phyloP scores from a whole-genome alignment of 2,797 vertebrate genomes.

The Darevskia mixta region DNA sequence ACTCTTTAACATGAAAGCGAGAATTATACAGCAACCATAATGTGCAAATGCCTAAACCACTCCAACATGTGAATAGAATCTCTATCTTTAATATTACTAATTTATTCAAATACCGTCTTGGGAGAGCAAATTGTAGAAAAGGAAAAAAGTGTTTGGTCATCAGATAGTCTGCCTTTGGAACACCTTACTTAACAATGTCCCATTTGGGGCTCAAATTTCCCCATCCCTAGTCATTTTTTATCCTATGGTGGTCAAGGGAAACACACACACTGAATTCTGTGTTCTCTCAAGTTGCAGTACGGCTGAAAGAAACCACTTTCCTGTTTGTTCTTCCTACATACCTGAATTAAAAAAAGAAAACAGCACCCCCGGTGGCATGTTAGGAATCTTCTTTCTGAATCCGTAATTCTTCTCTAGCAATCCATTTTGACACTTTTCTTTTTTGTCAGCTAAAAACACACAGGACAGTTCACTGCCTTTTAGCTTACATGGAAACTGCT shows the following conservation, averaged over 20 bases:
- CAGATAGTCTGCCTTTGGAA: slow-evolving; percentile 35
- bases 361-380: slow-evolving; percentile 67
- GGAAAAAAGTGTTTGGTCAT: slow-evolving; percentile 48
- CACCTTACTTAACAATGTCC: slow-evolving; percentile 1
- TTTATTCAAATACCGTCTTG: slow-evolving; percentile 71
- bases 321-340: slow-evolving; percentile 71
- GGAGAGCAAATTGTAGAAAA: slow-evolving; percentile 40
- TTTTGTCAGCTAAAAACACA: neutral
- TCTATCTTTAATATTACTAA: slow-evolving; percentile 59
- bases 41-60: slow-evolving; percentile 51
- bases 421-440: neutral
- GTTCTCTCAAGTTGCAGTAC: slow-evolving; percentile 70
- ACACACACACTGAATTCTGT: slow-evolving; percentile 55
- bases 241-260: slow-evolving; percentile 52
- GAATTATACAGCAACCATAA: slow-evolving; percentile 67
- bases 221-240: slow-evolving; percentile 52
- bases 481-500: neutral
- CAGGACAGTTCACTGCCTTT: neutral
- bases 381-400: slow-evolving; percentile 17
- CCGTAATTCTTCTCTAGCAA: neutral
- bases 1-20: slow-evolving; percentile 69
- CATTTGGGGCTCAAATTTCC: slow-evolving; percentile 30
- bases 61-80: slow-evolving; percentile 55
- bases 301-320: slow-evolving; percentile 74
- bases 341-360: slow-evolving; percentile 62